Conservation (phyloP, 2,797 vertebrate species). For the Coccyzus lansbergi region DNA sequence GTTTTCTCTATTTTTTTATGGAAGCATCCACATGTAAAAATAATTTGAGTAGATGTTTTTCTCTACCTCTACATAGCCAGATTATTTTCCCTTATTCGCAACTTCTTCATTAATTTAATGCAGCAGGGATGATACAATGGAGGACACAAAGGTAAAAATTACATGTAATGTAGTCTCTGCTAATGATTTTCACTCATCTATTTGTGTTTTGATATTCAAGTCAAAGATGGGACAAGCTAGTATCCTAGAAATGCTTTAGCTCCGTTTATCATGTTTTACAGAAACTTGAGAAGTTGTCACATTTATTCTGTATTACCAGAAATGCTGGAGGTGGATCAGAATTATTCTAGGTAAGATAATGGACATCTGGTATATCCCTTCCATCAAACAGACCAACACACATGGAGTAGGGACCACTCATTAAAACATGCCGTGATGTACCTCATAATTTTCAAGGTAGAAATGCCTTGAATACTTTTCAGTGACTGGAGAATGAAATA, state of each 20-base stretch:
- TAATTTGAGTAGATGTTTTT: background rate
- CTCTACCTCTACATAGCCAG: background rate
- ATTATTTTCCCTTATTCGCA: background rate
- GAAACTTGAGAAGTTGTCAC: background rate
- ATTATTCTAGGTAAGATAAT: background rate
- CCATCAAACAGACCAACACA: background rate
- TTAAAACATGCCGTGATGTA: background rate
- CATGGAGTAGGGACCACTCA: background rate
- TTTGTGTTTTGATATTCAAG: background rate
- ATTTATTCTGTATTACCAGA: background rate
- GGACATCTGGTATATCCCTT: background rate
- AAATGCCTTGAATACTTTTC: background rate
- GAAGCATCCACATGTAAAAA: background rate
- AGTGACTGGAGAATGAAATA: background rate
- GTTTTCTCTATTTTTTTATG: background rate
- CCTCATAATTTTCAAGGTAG: background rate
- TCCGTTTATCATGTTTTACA: background rate
- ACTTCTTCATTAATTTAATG: background rate
- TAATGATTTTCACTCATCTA: background rate
- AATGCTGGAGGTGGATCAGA: background rate
- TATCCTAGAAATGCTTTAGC: background rate
- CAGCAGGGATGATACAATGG: background rate
- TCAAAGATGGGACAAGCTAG: background rate
- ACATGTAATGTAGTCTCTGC: background rate
- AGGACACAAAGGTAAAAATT: background rate